These are phyloP conservation scores for Gymnobelideus leadbeateri DNA, from an alignment of 2,113 vertebrate species.

Conservation along the genomic window DNA sequence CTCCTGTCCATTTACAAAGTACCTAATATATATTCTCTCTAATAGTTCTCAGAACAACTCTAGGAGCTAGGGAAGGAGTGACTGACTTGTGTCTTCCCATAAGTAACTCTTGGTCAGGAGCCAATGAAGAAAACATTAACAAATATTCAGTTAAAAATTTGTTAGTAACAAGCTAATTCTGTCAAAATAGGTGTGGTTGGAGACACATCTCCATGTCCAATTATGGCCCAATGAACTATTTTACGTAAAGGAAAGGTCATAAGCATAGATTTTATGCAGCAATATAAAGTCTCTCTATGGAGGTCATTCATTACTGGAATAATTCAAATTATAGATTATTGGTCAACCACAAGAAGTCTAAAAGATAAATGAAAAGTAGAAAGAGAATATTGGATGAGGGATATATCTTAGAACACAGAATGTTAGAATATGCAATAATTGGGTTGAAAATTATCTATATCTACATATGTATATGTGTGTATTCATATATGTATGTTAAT, in stretches of 20 bases:
- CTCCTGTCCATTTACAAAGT: not conserved
- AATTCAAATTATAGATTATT: conserved; percentile 36
- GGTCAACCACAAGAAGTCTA: conserved; percentile 8
- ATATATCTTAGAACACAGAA: not conserved
- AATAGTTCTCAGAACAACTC: not conserved
- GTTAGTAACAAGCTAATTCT: conserved; percentile 24
- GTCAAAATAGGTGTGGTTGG: conserved; percentile 21
- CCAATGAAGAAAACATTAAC: not conserved
- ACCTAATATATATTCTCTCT: not conserved
- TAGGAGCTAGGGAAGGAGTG: not conserved
- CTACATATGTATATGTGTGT: not conserved
- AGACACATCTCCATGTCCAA: conserved; percentile 7
- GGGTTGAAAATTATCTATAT: not conserved
- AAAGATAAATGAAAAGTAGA: conserved; percentile 44
- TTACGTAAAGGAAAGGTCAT: conserved; percentile 46
- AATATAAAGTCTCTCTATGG: conserved; percentile 20
- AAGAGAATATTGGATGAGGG: not conserved
- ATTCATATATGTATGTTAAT: not conserved
- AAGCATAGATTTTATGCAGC: conserved; percentile 5
- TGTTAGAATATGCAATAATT: not conserved
- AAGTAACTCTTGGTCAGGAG: not conserved
- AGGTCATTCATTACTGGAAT: conserved; percentile 34
- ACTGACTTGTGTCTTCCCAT: not conserved
- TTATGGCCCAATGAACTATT: conserved; percentile 40
- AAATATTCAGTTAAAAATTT: not conserved